Base-by-base conservation (phyloP, 1,140 invertebrate genomes). In the Trichomalopsis sarcophagae region DNA sequence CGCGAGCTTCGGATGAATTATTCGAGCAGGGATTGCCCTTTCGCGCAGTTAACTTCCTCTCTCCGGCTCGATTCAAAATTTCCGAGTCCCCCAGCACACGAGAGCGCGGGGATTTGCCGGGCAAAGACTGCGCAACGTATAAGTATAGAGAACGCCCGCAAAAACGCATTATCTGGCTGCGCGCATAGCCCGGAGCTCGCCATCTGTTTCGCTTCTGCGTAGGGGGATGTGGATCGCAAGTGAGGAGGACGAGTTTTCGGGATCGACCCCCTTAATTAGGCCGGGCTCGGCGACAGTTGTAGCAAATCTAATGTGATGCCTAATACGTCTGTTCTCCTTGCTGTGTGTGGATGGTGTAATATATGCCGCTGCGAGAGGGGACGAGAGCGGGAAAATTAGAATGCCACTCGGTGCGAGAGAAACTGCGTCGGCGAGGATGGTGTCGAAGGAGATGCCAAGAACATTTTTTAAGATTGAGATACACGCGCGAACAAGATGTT, bases 281-380 rank as follows among this genome's bases (percentile, higher is more conserved):
- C 71, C 76, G 74, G 1, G 62, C 88, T 89, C 87, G 88, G 89
- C 88, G 90, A 91, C 90, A 91, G 90, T 92, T 90, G 91, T 91
- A 90, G 84, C 89, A 90, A 91, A 91, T 92, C 90, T 91, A 92
- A 92, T 92, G 89, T 90, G 36, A 84, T 36, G 68, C 68, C 88
- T 90, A 90, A 90, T 88, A 87, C 82, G 11, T 84, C 30, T 77
- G 55, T 75, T 17, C 14, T n/a, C 23, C 55, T 62, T 14, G 3
- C 17, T 21, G 21, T 21, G 21, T 21, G 13, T 27, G 13, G 6
- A 30, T 62, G 4, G 3, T 44, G 7, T n/a, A 62, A 75, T 75
- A 76, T 23, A 73, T 21, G 73, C 33, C 50, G 27, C 40, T 68
- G 14, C 36, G 27, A 77, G 62, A 13, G 17, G 21, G 4, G 30